Base-by-base conservation (phyloP, 1,140 invertebrate species). In the Pseudomyrmex sp. region DNA sequence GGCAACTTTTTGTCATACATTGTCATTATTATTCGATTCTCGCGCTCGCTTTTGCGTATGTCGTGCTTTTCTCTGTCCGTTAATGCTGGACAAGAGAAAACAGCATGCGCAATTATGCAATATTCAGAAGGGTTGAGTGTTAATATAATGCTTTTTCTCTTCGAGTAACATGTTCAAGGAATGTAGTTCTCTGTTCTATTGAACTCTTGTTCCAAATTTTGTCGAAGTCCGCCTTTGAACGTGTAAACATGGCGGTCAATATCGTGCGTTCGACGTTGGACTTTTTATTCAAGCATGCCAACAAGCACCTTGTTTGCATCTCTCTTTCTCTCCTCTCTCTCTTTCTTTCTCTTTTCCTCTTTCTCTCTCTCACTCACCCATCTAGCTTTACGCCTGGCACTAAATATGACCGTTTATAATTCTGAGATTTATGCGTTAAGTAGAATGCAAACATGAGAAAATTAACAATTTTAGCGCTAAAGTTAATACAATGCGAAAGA, bases 1-100 rank as follows among this genome's bases (percentile, higher is more conserved):
- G 93, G 88, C 93, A 93, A 94, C 93, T 92, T 93, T 91, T 93
- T 93, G 84, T 80, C 23, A 85, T 50, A 35, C 35, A 35, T 69
- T 46, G 46, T 88, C 84, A 82, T 87, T 75, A 69, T 84, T 80
- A 80, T 35, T 35, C 35, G 35, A n/a, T n/a, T 15, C 35, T 35
- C 35, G 35, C 20, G 56, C 69, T 23, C 35, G 23, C 75, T 10
- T 35, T 13, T 48, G 59, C n/a, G 52, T 48, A 10, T 35, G 18
- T 2, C 46, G 23, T 35, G 10, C 20, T 9, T 62, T 48, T n/a
- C 56, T 15, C 13, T n/a, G 5, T 35, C 5, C 35, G 5, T 35
- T 35, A 35, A 35, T 35, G 35, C 5, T 35, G 35, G 5, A 0
- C 35, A 35, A 7, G 5, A 35, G 35, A 35, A 35, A 35, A 35